Conservation (phyloP, 2,888 invertebrate genomes). For the Venusia cambrica region DNA sequence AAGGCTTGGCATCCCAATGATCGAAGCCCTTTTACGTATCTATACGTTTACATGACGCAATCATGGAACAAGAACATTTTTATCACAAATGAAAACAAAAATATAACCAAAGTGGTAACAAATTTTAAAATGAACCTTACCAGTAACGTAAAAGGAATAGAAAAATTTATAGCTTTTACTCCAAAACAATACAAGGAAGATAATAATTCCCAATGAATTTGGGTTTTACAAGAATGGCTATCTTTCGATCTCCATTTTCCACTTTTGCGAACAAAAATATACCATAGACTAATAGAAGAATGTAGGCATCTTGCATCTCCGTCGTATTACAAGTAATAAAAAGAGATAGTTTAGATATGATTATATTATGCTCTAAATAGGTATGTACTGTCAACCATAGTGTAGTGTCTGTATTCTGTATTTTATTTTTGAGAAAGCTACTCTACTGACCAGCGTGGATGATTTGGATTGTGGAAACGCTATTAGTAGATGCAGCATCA, state of each 20-base stretch:
- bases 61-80: conserved; percentile 64
- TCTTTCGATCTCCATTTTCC: conserved; percentile 52
- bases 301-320: conserved; percentile 2
- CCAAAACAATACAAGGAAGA: conserved; percentile 14
- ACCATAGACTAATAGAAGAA: not conserved
- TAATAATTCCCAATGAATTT: conserved; percentile 37
- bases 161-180: conserved; percentile 22
- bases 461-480: too few species aligned
- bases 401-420: too few species aligned
- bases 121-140: conserved; percentile 44
- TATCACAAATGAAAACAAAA: conserved; percentile 68
- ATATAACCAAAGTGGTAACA: conserved; percentile 60
- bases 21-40: conserved; percentile 46
- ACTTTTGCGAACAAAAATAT: conserved; percentile 39
- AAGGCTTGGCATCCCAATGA: conserved; percentile 22
- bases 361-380: conserved; percentile 1
- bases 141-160: conserved; percentile 31
- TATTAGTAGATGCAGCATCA: too few species aligned
- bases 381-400: too few species aligned
- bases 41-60: conserved; percentile 77
- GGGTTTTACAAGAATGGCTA: conserved; percentile 65
- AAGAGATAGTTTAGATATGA: conserved; percentile 2
- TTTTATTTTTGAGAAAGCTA: too few species aligned
- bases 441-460: too few species aligned
- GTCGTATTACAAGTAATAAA: not conserved